Evolutionary conservation across 2,113 vertebrate genomes (phyloP).

Genomic region (Salvelinus fontinalis): DNA sequence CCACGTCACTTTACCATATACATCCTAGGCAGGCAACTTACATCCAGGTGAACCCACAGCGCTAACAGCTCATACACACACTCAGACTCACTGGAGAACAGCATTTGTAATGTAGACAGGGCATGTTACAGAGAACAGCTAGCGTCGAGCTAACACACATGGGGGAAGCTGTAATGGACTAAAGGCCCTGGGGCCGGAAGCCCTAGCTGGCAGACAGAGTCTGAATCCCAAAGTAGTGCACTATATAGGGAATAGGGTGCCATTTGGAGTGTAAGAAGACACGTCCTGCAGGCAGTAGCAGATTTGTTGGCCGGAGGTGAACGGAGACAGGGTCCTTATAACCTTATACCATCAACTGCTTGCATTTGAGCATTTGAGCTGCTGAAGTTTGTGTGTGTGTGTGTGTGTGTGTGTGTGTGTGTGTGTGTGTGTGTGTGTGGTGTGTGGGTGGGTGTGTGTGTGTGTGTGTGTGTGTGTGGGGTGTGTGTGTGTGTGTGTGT

Average conservation of each 20-base stretch:
- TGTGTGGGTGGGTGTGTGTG: constrained; percentile 13
- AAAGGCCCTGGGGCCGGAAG: not conserved
- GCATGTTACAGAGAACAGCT: too few species aligned
- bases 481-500: constrained; percentile 10
- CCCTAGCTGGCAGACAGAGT: too few species aligned
- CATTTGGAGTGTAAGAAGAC: too few species aligned
- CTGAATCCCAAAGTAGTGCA: too few species aligned
- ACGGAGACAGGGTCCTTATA: constrained; percentile 44
- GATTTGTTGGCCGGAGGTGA: constrained; percentile 30
- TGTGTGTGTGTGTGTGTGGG: not conserved
- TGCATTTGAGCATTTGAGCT: constrained; percentile 25
- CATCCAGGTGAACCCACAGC: constrained; percentile 8
- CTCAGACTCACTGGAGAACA: not conserved
- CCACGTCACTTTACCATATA: not conserved
- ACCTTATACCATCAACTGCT: constrained; percentile 62
- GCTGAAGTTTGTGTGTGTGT: constrained; percentile 39
- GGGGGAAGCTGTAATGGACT: constrained; percentile 5
- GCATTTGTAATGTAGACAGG: constrained; percentile 4
- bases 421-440: not conserved
- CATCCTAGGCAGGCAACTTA: not conserved
- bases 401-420: not conserved
- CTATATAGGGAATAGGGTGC: too few species aligned
- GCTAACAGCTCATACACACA: constrained; percentile 4
- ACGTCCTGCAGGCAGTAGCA: not conserved
- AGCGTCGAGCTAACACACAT: not conserved